Base-by-base conservation (phyloP, 2,797 vertebrate species). In the Scarus forsteni region DNA sequence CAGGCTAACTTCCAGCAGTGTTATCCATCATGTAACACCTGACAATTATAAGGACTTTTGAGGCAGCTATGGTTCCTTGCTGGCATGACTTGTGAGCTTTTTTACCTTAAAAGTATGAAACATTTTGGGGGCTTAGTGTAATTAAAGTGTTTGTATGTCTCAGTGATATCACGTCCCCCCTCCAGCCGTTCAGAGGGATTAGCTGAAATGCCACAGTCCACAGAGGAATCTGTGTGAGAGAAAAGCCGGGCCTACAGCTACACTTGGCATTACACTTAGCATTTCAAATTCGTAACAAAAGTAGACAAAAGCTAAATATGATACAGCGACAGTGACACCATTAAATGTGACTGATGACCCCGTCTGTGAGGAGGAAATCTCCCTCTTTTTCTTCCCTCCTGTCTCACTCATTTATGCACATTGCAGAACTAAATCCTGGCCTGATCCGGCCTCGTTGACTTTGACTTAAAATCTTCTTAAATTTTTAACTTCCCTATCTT, bases 161-260 rank as follows among this genome's bases (percentile, higher is more conserved):
- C 58, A 52, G 44, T 60, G 71, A 77, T 70, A 68, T 70, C 50
- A 70, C 16, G 63, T 73, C 59, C 63, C 60, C 74, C 72, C 61
- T 83, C 59, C 52, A 75, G 77, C 9, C 16, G 69, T 79, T 84
- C 55, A 76, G 65, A 80, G 60, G 61, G 76, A 89, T 89, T 75
- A 77, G 66, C 73, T 79, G 51, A 81, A 88, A 84, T 75, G 83
- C 58, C 84, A 83, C 44, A 56, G 60, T 73, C 81, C 74, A 73
- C 60, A 57, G 73, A 80, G 68, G 59, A 19, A 60, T 52, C 58
- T 46, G 60, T 73, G 55, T 61, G 34, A 68, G 67, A 70, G 67
- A 67, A 65, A 77, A 38, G 66, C 35, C 73, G 70, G 70, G 72
- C 69, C 74, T 63, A 57, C 64, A 73, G 77, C 74, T 68, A 69